phyloP scores from a whole-genome alignment of 2,113 vertebrate genomes.

The Orthonyx spaldingii region DNA sequence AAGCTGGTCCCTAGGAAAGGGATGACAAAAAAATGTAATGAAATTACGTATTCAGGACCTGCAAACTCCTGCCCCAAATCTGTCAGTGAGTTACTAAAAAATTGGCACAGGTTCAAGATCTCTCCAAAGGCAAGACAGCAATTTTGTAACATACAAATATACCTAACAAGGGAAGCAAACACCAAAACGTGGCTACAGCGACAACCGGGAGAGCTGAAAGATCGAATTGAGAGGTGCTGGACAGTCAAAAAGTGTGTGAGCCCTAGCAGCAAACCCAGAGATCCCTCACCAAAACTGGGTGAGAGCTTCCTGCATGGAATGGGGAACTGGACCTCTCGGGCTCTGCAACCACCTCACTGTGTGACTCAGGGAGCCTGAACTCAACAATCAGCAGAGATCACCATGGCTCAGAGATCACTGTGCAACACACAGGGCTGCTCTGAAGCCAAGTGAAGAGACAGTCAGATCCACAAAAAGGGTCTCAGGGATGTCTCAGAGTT shows the following conservation, averaged over 20 bases:
- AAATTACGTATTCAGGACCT: neutral
- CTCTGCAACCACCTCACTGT: neutral
- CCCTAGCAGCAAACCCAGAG: neutral
- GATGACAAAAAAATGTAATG: neutral
- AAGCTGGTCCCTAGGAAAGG: neutral
- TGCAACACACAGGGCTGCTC: neutral
- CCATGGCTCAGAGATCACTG: neutral
- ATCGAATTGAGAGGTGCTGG: neutral
- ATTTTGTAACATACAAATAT: neutral
- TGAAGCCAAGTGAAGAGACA: neutral
- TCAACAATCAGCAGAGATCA: neutral
- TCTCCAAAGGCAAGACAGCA: neutral
- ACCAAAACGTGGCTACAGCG: neutral
- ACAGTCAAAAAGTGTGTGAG: neutral
- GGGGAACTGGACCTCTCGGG: neutral
- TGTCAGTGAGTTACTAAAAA: neutral
- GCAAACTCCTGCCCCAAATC: conserved; percentile 2
- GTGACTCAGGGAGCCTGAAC: neutral
- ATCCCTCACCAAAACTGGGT: neutral
- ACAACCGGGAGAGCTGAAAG: neutral
- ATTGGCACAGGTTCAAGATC: neutral
- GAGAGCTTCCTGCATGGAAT: neutral
- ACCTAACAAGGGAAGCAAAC: neutral
- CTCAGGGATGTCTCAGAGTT: neutral
- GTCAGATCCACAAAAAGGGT: neutral